Evolutionary conservation across 2,797 vertebrate genomes (phyloP).

Genomic region (Champsocephalus esox): DNA sequence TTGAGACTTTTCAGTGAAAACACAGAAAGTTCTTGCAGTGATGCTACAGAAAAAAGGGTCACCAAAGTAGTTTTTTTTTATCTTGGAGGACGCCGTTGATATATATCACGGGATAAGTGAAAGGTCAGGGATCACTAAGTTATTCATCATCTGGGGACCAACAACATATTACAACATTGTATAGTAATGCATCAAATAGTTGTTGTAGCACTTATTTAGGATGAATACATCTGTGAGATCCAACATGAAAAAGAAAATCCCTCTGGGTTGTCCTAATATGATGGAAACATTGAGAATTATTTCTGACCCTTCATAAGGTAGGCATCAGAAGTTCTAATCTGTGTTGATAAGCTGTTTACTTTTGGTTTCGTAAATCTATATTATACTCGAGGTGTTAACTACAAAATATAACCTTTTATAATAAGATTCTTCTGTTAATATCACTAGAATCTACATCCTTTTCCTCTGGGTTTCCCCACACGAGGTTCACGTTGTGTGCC

Average conservation of each 20-base stretch:
- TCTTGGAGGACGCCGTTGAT: background rate
- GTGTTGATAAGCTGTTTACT: background rate
- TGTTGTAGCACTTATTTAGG: too few species aligned
- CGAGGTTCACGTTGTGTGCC: background rate
- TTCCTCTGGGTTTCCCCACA: slow-evolving; percentile 34
- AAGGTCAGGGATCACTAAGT: background rate
- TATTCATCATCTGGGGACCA: background rate
- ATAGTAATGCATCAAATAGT: background rate
- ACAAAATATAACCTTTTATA: background rate
- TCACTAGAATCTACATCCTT: slow-evolving; percentile 5
- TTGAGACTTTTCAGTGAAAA: slow-evolving; percentile 1
- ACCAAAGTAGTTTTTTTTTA: background rate
- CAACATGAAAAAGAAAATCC: background rate
- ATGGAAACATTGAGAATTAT: background rate
- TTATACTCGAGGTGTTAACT: background rate
- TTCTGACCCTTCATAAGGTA: background rate
- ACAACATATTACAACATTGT: background rate
- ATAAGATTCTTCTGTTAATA: background rate
- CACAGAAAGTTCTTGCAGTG: background rate
- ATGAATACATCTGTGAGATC: background rate
- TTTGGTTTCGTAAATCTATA: background rate
- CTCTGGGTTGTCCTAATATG: background rate
- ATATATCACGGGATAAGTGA: background rate
- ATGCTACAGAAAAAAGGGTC: background rate
- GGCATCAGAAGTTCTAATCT: background rate